Percentiles rank a stretch among this genome's conserved stretches.
Conservation (phyloP, 2,888 invertebrate genomes). For the Lasioglossum marginatum region DNA sequence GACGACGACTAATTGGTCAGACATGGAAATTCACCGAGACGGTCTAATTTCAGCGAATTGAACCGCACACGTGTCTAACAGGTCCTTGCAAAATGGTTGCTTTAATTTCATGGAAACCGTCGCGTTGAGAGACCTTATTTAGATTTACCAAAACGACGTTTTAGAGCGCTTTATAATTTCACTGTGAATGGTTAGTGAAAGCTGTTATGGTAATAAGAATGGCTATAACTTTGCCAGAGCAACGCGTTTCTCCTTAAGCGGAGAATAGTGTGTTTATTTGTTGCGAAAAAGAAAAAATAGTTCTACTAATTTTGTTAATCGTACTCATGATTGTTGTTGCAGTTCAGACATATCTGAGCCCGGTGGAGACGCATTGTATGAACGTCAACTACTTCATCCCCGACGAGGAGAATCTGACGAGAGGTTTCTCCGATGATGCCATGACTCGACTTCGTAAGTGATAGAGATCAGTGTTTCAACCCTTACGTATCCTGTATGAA, state of each 20-base stretch:
- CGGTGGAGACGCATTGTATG: constrained; percentile 97
- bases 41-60: background rate
- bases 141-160: background rate
- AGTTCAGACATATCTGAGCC: constrained; percentile 95
- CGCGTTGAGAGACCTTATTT: background rate
- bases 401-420: constrained; percentile 93
- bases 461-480: background rate
- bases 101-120: background rate
- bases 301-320: background rate
- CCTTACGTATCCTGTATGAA: too few relatives aligned
- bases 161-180: background rate
- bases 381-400: constrained; percentile 97
- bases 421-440: constrained; percentile 92
- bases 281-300: background rate
- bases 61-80: background rate
- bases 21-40: background rate
- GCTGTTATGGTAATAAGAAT: background rate
- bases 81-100: background rate
- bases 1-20: background rate
- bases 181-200: background rate
- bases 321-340: constrained; percentile 65
- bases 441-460: constrained; percentile 93
- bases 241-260: background rate
- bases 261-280: background rate
- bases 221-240: background rate